phyloP scores from a whole-genome alignment of 1,140 invertebrate species.

The Sarcophaga bullata region DNA sequence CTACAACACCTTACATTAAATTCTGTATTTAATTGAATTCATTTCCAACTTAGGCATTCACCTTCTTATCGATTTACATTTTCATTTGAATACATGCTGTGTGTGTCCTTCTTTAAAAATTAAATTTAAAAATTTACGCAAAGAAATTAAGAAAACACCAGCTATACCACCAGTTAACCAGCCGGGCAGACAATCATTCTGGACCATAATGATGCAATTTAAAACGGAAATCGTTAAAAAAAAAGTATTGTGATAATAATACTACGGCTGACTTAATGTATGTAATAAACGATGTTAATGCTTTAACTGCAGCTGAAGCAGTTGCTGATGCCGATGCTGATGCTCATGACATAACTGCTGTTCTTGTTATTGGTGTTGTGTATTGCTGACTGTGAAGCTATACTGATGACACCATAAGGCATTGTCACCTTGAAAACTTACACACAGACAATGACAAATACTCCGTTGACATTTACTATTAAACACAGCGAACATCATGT shows the following conservation, averaged over 20 bases:
- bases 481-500: neutral
- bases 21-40: too few species aligned
- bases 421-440: constrained; percentile 3
- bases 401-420: neutral
- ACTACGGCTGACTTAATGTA: neutral
- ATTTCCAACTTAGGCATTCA: too few species aligned
- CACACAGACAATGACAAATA: neutral
- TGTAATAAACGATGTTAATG: too few species aligned
- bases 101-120: neutral
- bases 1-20: too few species aligned
- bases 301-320: neutral
- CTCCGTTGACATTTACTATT: neutral
- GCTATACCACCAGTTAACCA: neutral
- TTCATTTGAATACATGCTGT: neutral
- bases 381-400: too few species aligned
- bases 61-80: neutral
- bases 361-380: too few species aligned
- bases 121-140: too few species aligned
- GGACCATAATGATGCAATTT: neutral
- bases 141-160: neutral
- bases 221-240: constrained; percentile 25
- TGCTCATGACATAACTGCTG: neutral
- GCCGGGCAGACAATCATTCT: neutral
- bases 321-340: neutral
- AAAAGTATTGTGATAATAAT: constrained; percentile 7